These are phyloP conservation scores for Delphinus delphis DNA, from an alignment of 2,113 vertebrate genomes.

Conservation along the genomic window DNA sequence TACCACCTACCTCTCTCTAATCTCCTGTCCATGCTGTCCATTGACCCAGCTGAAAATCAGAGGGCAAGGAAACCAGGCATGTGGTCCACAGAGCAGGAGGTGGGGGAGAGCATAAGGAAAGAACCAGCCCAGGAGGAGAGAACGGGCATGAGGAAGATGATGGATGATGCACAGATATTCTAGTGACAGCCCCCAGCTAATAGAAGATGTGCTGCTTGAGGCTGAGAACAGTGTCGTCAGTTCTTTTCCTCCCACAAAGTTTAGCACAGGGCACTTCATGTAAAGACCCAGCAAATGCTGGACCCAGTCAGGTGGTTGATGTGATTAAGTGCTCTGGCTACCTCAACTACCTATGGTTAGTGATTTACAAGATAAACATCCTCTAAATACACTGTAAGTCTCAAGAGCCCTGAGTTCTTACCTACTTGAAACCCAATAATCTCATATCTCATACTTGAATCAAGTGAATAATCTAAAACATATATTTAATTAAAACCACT, in stretches of 20 bases:
- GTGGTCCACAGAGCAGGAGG: not conserved
- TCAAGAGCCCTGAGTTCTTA: not conserved
- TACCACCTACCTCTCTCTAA: not conserved
- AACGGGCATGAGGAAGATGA: not conserved
- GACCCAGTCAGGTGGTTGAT: not conserved
- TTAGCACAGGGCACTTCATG: not conserved
- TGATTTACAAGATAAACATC: not conserved
- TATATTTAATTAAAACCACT: not conserved
- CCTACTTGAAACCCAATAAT: not conserved
- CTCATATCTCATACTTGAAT: not conserved
- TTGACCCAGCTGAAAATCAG: not conserved
- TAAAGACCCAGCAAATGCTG: not conserved
- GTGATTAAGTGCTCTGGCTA: not conserved
- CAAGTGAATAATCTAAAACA: not conserved
- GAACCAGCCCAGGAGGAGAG: not conserved
- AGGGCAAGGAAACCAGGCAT: not conserved
- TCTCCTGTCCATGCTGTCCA: not conserved
- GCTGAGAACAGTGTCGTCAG: not conserved
- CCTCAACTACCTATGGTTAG: not conserved
- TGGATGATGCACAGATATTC: rapidly evolving
- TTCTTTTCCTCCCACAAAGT: not conserved
- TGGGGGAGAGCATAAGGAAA: not conserved
- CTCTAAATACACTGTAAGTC: not conserved
- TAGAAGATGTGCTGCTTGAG: not conserved
- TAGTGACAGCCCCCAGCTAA: not conserved